Percentiles rank a stretch among this genome's conserved stretches.
Evolutionary conservation across 1,140 invertebrate species (phyloP).

Genomic region (Wiebesia pumilae): DNA sequence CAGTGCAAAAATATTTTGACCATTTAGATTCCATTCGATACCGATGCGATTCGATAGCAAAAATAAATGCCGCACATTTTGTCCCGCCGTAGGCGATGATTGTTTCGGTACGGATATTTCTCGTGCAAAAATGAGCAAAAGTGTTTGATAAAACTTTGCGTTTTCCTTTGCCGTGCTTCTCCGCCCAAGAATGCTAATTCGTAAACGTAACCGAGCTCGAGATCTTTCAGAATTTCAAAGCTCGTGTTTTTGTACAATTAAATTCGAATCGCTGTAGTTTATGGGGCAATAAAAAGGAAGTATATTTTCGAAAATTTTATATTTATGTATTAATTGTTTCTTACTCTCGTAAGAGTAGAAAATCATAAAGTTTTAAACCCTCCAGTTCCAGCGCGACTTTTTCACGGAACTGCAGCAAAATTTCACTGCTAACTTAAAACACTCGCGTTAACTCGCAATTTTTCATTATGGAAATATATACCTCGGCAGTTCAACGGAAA

Average conservation of each 20-base stretch:
- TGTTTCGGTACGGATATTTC: neutral
- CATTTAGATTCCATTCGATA: neutral
- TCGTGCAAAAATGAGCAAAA: neutral
- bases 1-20: neutral
- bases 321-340: conserved; percentile 37
- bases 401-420: conserved; percentile 21
- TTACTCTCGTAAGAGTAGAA: conserved; percentile 4
- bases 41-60: neutral
- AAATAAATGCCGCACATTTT: neutral
- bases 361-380: conserved; percentile 20
- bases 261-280: conserved; percentile 16
- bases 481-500: neutral
- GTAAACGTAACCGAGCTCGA: neutral
- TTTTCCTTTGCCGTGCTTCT: neutral
- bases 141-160: neutral
- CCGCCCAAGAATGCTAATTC: neutral
- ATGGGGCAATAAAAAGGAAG: conserved; percentile 15
- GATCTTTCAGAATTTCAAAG: neutral
- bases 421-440: conserved; percentile 34
- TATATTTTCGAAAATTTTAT: conserved; percentile 35
- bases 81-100: neutral
- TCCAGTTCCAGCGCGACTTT: neutral
- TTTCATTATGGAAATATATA: conserved; percentile 26
- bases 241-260: conserved; percentile 32
- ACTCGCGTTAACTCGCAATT: conserved; percentile 17